Percentiles rank a stretch among this genome's conserved stretches.
Conservation (phyloP, 2,797 vertebrate genomes). For the Huso huso region DNA sequence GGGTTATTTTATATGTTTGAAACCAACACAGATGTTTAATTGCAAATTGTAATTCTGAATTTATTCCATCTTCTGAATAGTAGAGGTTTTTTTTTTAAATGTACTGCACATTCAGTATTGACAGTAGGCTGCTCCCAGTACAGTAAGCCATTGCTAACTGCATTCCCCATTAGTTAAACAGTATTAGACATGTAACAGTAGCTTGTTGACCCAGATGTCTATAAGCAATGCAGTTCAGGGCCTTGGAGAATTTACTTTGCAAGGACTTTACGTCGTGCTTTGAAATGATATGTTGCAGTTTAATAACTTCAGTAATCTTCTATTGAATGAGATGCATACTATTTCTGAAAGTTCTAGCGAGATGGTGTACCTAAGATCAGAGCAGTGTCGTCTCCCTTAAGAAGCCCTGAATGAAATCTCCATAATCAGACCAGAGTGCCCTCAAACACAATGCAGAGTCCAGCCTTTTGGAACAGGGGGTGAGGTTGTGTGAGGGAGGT, state of each 20-base stretch:
- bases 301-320: neutral
- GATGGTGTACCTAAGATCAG: neutral
- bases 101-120: no score
- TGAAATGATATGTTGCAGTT: neutral
- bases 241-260: slow-evolving; percentile 6
- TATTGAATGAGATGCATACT: no score
- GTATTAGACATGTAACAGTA: neutral
- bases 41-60: no score
- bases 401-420: slow-evolving; percentile 5
- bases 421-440: slow-evolving; percentile 2
- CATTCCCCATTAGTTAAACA: slow-evolving; percentile 11
- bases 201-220: neutral
- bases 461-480: neutral
- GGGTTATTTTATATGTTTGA: no score
- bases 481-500: neutral
- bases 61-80: no score
- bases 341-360: neutral
- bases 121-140: neutral
- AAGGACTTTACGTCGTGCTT: neutral
- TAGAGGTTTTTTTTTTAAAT: no score
- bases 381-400: neutral
- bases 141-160: slow-evolving; percentile 10
- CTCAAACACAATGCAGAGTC: neutral
- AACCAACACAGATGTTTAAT: no score
- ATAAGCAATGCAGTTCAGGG: slow-evolving; percentile 1